phyloP scores from a whole-genome alignment of 2,888 invertebrate species.

The Acanthococcus lagerstroemiae region DNA sequence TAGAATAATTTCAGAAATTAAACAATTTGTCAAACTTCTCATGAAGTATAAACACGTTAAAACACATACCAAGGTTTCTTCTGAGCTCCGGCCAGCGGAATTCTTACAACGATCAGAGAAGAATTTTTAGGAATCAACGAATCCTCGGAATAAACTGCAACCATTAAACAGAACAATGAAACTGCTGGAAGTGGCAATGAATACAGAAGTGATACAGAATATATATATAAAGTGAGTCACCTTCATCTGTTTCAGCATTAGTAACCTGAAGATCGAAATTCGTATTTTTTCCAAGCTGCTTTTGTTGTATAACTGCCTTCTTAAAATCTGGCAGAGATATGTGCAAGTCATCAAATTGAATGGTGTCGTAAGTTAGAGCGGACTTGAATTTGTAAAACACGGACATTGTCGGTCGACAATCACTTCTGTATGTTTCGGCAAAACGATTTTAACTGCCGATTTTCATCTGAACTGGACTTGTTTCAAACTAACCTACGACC shows the following conservation, averaged over 20 bases:
- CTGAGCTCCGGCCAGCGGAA: conserved; percentile 70
- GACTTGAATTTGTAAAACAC: conserved; percentile 99
- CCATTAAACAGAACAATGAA: conserved; percentile 15
- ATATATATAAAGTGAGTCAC: conserved; percentile 46
- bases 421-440: too few relatives aligned
- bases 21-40: not conserved
- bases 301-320: conserved; percentile 87
- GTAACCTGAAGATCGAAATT: conserved; percentile 95
- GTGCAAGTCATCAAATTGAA: conserved; percentile 93
- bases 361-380: conserved; percentile 87
- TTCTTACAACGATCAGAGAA: conserved; percentile 84
- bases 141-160: conserved; percentile 74
- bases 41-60: too few relatives aligned
- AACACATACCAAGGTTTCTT: too few relatives aligned
- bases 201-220: not conserved
- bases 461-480: too few relatives aligned
- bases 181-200: too few relatives aligned
- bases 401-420: too few relatives aligned
- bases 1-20: not conserved
- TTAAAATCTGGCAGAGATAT: conserved; percentile 93
- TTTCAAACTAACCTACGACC: too few relatives aligned
- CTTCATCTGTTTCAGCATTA: conserved; percentile 95
- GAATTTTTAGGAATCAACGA: conserved; percentile 94
- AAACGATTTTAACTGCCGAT: too few relatives aligned
- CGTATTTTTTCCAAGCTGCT: conserved; percentile 82